Base-by-base conservation (phyloP, 2,888 invertebrate species). In the Melinaea menophilus region DNA sequence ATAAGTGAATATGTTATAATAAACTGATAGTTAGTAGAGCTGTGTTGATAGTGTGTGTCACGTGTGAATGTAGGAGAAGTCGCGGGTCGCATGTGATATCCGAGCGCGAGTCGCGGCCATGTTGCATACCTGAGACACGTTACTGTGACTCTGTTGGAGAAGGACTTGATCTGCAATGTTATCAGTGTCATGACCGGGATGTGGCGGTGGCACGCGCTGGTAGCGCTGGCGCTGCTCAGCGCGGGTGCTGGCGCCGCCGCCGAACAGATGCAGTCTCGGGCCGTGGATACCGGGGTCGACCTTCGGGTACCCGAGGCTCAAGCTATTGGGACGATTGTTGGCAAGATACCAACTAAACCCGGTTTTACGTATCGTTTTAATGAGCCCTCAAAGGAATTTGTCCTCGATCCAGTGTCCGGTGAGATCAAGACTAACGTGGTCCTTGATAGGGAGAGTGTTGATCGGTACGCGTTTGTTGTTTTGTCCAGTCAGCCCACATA, bases 361-460 rank as follows among this genome's bases (percentile, higher is more conserved):
- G 96, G 95, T 66, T 98, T 97, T 82, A 96, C 96, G 0, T 99
- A 98, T 82, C 93, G 97, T 68, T 97, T 99, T 84, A 98, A 97
- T 90, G 98, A 98, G 80, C 95, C 96, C 22, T 96, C 97, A 0
- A 92, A 94, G 72, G 97, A 97, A 83, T 99, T 99, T 82, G 90
- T 92, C 48, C 90, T 99, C 68, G 96, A 98, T 81, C 92, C 95
- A 11, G 93, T 93, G 12, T 95, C 95, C 12, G 98, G 99, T 33
- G 95, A 95, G 81, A 96, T 99, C 45, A 93, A 92, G 77, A 97
- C 97, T 12, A 95, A 95, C 72, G 92, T 93, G 59, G 91, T 95
- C 59, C 92, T 99, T 62, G 98, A 99, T 86, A 92, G 98, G 56
- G 98, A 99, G 84, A 92, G 93, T 31, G 89, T 97, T 73, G 92